Evolutionary conservation across 2,888 invertebrate genomes (phyloP), one percentile per base, ranked within the genome.

Genomic region (Tachina fera): DNA sequence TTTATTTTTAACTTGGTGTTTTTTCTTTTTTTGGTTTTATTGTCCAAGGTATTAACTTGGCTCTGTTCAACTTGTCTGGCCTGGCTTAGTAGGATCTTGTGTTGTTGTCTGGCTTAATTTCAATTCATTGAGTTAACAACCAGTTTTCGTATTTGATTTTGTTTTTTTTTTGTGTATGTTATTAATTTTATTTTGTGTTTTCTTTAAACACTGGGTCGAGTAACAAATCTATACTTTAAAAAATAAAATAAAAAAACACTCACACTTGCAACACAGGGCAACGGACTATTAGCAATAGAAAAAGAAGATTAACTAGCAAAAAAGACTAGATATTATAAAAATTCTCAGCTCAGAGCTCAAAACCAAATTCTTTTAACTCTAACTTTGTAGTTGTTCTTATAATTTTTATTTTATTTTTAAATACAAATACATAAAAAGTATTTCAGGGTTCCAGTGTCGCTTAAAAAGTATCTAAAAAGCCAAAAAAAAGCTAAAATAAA

Each of bases 41-140:
- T 77, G 77, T 68, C 77, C 68, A 58, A 80, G 76, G 56, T 77
- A 77, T 68, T 81, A 80, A 84, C 78, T 79, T 74, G 74, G 77
- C 81, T 70, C 74, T 13, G 70, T 51, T 71, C 45, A 63, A 71
- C 47, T 53, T 65, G 65, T 61, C 71, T 72, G 51, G 71, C 22
- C 71, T 75, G 75, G 65, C 74, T 67, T 83, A 72, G 49, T 79
- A 77, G 71, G 31, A 63, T 82, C 19, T 60, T 60, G 58, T 60
- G n/a, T 45, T 47, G 84, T 77, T 67, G 77, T 81, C 31, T 81
- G 77, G 74, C 81, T 85, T 77, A 85, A 81, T 78, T 79, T 83
- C 49, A 83, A 86, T 86, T 83, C 83, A 83, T 83, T 67, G 79
- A 82, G 79, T 71, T 75, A 75, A 82, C 82, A 86, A 86, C 86